phyloP scores from a whole-genome alignment of 1,140 invertebrate genomes.

The Brachionus angularis region DNA sequence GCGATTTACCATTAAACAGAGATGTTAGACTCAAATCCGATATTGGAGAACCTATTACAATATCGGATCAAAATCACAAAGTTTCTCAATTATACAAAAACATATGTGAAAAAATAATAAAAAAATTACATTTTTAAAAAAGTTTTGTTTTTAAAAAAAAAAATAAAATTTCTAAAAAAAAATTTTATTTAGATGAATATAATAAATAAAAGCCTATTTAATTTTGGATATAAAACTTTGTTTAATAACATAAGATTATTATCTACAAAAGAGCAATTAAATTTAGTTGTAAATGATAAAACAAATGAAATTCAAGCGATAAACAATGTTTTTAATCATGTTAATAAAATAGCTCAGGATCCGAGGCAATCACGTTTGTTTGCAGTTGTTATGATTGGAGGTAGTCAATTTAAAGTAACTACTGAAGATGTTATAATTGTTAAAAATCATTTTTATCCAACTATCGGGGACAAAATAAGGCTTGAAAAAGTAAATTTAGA shows the following conservation, averaged over 20 bases:
- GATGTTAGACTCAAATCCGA: constrained; percentile 67
- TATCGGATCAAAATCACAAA: constrained; percentile 62
- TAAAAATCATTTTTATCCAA: constrained; percentile 76
- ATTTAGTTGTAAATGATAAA: background rate
- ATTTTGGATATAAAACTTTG: constrained; percentile 5
- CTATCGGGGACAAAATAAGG: constrained; percentile 73
- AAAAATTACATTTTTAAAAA: constrained; percentile 29
- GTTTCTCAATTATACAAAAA: constrained; percentile 14
- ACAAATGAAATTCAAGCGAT: constrained; percentile 6
- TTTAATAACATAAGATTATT: background rate
- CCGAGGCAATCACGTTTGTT: constrained; percentile 64
- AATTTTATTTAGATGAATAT: constrained; percentile 42
- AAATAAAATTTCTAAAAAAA: background rate
- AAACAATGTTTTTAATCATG: constrained; percentile 23
- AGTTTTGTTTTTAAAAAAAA: background rate
- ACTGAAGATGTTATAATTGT: constrained; percentile 77
- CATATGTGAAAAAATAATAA: constrained; percentile 37
- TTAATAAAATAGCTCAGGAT: constrained; percentile 38
- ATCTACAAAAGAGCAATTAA: background rate
- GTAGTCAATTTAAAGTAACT: constrained; percentile 81
- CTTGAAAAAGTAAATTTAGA: constrained; percentile 73
- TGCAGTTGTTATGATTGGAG: constrained; percentile 74
- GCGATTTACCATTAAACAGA: constrained; percentile 68
- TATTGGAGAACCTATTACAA: constrained; percentile 68
- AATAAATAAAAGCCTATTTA: constrained; percentile 1